A percentile compares a stretch with the other conserved stretches of the same genome.
These are phyloP conservation scores for Clarias laeviceps DNA, from an alignment of 2,797 vertebrate species.

Conservation along the genomic window DNA sequence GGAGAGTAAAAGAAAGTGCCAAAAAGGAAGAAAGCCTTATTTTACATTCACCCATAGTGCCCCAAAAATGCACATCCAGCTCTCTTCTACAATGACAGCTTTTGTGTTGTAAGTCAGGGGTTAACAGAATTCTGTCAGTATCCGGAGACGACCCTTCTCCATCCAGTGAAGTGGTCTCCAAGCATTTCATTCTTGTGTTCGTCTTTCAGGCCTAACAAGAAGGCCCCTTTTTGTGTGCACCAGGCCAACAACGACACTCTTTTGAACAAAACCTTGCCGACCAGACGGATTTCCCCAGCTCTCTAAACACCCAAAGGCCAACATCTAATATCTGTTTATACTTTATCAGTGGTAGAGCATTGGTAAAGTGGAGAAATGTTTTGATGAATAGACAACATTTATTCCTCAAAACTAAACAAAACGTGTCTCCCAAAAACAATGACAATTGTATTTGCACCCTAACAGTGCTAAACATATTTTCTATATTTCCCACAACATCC, in stretches of 20 bases:
- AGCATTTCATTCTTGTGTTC: slow-evolving; percentile 53
- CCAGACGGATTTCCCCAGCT: slow-evolving; percentile 45
- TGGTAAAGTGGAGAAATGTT: not conserved
- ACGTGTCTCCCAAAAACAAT: slow-evolving; percentile 8
- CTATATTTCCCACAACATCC: slow-evolving; percentile 3
- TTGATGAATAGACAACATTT: slow-evolving; percentile 12
- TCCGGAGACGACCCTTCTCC: slow-evolving; percentile 61
- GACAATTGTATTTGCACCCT: slow-evolving; percentile 9
- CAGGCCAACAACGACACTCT: slow-evolving; percentile 45
- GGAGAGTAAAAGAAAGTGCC: slow-evolving; percentile 67
- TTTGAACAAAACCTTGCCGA: slow-evolving; percentile 49
- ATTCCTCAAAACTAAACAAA: not conserved
- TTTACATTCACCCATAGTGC: slow-evolving; percentile 72
- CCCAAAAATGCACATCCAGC: slow-evolving; percentile 64
- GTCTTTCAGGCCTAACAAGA: slow-evolving; percentile 55
- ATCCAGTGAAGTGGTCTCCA: slow-evolving; percentile 51
- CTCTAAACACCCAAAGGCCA: slow-evolving; percentile 22
- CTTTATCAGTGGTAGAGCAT: slow-evolving; percentile 3
- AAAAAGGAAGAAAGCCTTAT: slow-evolving; percentile 67
- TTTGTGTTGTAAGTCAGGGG: slow-evolving; percentile 71
- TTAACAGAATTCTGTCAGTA: slow-evolving; percentile 69
- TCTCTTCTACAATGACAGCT: slow-evolving; percentile 68
- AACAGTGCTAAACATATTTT: slow-evolving; percentile 14
- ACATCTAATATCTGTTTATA: slow-evolving; percentile 14
- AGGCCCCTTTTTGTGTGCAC: slow-evolving; percentile 47